These are phyloP conservation scores for Florisuga fusca DNA, from an alignment of 2,797 vertebrate genomes.

Conservation along the genomic window DNA sequence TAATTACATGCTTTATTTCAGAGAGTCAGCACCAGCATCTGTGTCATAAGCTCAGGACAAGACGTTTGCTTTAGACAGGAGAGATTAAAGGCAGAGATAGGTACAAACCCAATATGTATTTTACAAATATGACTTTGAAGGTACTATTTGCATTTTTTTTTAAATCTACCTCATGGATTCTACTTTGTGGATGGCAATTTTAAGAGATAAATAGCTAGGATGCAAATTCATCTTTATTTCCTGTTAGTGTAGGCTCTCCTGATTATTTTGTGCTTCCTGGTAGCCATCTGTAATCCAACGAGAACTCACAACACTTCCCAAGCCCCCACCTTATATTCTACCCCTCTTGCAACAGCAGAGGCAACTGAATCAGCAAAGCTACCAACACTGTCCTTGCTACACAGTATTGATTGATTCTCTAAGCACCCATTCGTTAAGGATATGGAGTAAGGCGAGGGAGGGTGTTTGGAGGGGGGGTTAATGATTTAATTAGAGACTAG, in stretches of 20 bases:
- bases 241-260: neutral
- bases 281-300: neutral
- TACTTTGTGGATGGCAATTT: neutral
- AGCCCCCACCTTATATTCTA: neutral
- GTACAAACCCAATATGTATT: neutral
- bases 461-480: neutral
- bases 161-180: neutral
- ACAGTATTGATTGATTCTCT: conserved; percentile 23
- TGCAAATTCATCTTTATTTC: neutral
- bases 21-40: neutral
- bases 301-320: neutral
- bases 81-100: neutral
- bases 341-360: neutral
- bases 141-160: neutral
- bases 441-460: neutral
- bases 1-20: neutral
- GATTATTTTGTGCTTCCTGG: neutral
- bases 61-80: neutral
- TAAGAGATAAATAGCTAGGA: neutral
- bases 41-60: neutral
- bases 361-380: conserved; percentile 18
- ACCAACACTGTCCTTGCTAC: neutral
- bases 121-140: neutral
- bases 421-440: conserved; percentile 17
- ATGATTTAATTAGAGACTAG: conserved; percentile 35